Evolutionary conservation across 2,888 invertebrate species (phyloP), one percentile per base, ranked within the genome.

Genomic region (Dolomedes plantarius): DNA sequence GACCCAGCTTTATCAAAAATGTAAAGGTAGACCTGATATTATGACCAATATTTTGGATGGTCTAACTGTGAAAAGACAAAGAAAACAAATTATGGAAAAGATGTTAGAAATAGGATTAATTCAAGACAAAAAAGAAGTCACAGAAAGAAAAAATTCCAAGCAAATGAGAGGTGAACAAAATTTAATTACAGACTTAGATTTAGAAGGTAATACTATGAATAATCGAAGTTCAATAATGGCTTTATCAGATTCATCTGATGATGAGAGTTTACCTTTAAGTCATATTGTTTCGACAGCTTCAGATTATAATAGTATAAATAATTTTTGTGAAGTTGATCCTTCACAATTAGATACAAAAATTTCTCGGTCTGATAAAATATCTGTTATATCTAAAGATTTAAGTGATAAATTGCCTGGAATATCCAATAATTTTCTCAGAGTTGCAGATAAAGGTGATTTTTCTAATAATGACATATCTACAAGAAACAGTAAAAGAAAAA

Each of bases 191-290:
- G 16, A n/a, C n/a, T n/a, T n/a, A n/a, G n/a, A n/a, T n/a, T n/a
- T n/a, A n/a, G n/a, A n/a, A n/a, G n/a, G n/a, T n/a, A n/a, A n/a
- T n/a, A n/a, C n/a, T n/a, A n/a, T n/a, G n/a, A n/a, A n/a, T n/a
- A n/a, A n/a, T n/a, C n/a, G n/a, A n/a, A n/a, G n/a, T n/a, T n/a
- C n/a, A n/a, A 46, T 46, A n/a, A 46, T 2, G 94, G 95, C 90
- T 94, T 56, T 94, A 95, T 89, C 95, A 95, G 6, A 93, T 96
- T 62, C 94, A 95, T 29, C 94, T 94, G 82, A 93, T 98, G 23
- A 93, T 96, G 78, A 95, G 95, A 91, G 97, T 97, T 90, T 92
- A 97, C 62, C 28, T 3, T n/a, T 77, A 28, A 46, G 11, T 29
- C 29, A 16, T 19, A 56, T 7, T 13, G 29, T 32, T 36, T 32